Evolutionary conservation across 2,888 invertebrate species (phyloP).

Genomic region (Sminthurinus aureus): DNA sequence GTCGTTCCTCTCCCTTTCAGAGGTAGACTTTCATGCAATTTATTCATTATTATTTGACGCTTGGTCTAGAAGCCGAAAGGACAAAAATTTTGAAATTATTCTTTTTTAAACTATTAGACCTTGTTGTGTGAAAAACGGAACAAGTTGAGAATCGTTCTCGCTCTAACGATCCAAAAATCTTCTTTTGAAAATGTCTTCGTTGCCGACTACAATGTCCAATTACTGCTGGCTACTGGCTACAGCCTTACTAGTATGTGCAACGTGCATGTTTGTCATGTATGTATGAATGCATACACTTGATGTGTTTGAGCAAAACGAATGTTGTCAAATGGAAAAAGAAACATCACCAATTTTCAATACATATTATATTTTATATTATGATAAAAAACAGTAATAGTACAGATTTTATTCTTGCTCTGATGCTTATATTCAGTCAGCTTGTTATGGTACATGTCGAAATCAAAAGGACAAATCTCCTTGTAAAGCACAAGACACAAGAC

Average conservation of each 20-base stretch:
- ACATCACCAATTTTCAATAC: not conserved
- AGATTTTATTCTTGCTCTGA: too few relatives aligned
- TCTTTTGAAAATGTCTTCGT: not conserved
- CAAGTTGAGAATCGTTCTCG: not conserved
- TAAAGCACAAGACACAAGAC: too few relatives aligned
- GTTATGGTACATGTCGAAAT: too few relatives aligned
- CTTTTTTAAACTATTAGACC: constrained; percentile 17
- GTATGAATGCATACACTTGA: too few relatives aligned
- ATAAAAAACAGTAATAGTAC: too few relatives aligned
- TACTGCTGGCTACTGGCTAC: not conserved
- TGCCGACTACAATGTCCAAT: not conserved
- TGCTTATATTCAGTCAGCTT: too few relatives aligned
- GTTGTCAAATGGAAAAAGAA: not conserved
- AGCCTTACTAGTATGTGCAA: not conserved
- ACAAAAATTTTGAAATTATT: constrained; percentile 9
- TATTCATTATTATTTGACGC: not conserved
- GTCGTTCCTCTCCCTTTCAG: constrained; percentile 3
- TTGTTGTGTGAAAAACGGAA: not conserved
- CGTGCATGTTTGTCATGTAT: too few relatives aligned
- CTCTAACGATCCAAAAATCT: constrained; percentile 9
- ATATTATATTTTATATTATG: not conserved
- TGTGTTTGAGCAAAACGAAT: too few relatives aligned
- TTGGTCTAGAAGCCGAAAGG: constrained; percentile 3
- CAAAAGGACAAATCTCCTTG: too few relatives aligned
- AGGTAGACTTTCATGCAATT: not conserved